These are phyloP conservation scores for Gambusia holbrooki DNA, from an alignment of 2,113 vertebrate species.

Conservation along the genomic window DNA sequence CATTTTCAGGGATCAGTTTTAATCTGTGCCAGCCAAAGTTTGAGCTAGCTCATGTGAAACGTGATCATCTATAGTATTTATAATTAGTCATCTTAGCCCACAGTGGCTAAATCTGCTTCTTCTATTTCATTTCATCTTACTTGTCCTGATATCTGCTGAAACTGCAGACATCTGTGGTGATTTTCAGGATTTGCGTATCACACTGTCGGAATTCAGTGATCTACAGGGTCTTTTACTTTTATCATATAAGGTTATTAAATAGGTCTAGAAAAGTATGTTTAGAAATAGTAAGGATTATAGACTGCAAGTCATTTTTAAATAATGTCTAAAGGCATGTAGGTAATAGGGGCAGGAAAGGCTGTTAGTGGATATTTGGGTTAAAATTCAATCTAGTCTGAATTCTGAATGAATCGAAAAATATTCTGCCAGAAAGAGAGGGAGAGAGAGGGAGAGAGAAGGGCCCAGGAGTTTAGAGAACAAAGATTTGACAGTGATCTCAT, in stretches of 20 bases:
- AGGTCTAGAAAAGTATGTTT: neutral
- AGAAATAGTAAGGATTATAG: neutral
- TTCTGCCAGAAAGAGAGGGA: constrained; percentile 4
- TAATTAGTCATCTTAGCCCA: neutral
- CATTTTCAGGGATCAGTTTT: neutral
- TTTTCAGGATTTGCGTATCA: neutral
- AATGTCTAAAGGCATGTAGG: constrained; percentile 4
- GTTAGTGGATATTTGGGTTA: constrained; percentile 7
- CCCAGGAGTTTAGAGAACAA: constrained; percentile 26
- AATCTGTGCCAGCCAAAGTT: neutral
- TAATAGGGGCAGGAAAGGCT: neutral
- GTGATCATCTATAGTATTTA: neutral
- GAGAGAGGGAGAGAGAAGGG: constrained; percentile 15
- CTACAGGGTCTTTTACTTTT: neutral
- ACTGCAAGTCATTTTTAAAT: constrained; percentile 25
- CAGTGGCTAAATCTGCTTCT: constrained; percentile 1
- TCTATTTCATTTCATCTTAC: constrained; percentile 19
- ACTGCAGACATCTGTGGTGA: constrained; percentile 28
- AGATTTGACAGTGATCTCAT: constrained; percentile 33
- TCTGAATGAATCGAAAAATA: constrained; percentile 21
- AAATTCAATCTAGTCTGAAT: constrained; percentile 2
- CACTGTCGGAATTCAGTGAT: neutral
- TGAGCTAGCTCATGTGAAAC: neutral
- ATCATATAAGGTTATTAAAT: neutral
- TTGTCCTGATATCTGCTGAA: constrained; percentile 25